Evolutionary conservation across 2,888 invertebrate species (phyloP).

Genomic region (Platynereis dumerilii): DNA sequence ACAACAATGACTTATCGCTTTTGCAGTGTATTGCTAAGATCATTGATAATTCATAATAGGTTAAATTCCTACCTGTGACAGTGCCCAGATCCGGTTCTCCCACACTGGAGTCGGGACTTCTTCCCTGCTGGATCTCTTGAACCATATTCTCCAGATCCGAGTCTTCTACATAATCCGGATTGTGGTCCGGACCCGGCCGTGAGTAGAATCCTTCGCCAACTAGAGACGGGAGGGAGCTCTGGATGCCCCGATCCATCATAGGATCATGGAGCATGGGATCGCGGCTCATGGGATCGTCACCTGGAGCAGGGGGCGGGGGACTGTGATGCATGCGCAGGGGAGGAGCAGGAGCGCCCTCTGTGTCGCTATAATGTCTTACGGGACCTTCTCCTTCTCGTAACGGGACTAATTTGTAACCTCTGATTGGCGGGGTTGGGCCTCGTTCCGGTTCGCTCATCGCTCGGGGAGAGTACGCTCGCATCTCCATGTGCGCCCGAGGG

Average conservation of each 20-base stretch:
- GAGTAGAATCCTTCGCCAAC: constrained; percentile 39
- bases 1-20: too few relatives aligned
- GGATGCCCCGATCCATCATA: constrained; percentile 66
- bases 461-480: constrained; percentile 30
- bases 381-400: constrained; percentile 28
- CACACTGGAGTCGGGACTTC: constrained; percentile 47
- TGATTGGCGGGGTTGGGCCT: constrained; percentile 40
- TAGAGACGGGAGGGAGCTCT: constrained; percentile 64
- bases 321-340: constrained; percentile 34
- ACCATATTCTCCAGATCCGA: constrained; percentile 46
- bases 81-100: constrained; percentile 39
- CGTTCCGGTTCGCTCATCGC: constrained; percentile 43
- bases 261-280: constrained; percentile 44
- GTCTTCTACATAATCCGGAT: constrained; percentile 56
- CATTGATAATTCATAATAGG: too few relatives aligned
- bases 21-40: too few relatives aligned
- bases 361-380: constrained; percentile 37
- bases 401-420: constrained; percentile 39
- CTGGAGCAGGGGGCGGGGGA: constrained; percentile 38
- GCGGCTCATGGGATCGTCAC: too few relatives aligned
- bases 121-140: constrained; percentile 33
- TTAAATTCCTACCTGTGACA: not conserved
- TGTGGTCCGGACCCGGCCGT: constrained; percentile 51
- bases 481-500: constrained; percentile 23
- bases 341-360: constrained; percentile 41